These are phyloP conservation scores for Dyspetes luteomarginatus DNA, from an alignment of 2,888 invertebrate species.

Conservation along the genomic window DNA sequence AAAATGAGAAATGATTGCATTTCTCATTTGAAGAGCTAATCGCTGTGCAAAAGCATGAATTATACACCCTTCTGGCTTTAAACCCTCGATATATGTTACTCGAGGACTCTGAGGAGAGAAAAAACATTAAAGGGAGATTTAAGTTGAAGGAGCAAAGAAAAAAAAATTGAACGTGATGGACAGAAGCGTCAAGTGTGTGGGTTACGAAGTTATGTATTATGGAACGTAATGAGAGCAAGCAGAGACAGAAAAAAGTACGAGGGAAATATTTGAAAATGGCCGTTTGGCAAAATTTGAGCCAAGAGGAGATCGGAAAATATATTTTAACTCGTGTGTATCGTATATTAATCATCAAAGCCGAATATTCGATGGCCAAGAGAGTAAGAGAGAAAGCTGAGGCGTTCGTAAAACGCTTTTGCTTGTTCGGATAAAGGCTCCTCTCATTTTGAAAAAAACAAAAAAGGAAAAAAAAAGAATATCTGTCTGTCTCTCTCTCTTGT, in stretches of 20 bases:
- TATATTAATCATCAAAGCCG: constrained; percentile 71
- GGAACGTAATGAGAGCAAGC: constrained; percentile 46
- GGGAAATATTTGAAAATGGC: not conserved
- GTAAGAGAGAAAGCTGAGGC: constrained; percentile 3
- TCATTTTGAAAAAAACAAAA: constrained; percentile 15
- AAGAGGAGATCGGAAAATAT: constrained; percentile 58
- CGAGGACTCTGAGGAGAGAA: too few species aligned
- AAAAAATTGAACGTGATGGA: constrained; percentile 36
- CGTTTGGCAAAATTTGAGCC: not conserved
- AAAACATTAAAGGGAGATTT: constrained; percentile 44
- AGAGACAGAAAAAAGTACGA: constrained; percentile 38
- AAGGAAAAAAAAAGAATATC: not conserved
- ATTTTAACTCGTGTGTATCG: constrained; percentile 65
- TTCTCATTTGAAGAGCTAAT: not conserved
- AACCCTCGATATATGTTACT: too few species aligned
- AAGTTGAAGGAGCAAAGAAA: constrained; percentile 36
- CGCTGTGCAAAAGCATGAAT: too few species aligned
- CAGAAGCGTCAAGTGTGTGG: constrained; percentile 48
- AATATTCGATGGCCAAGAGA: constrained; percentile 58
- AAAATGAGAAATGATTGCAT: not conserved
- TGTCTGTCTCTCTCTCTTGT: constrained; percentile 4
- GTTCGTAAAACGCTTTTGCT: constrained; percentile 17
- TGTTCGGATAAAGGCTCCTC: constrained; percentile 31
- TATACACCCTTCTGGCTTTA: too few species aligned
- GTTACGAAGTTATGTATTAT: constrained; percentile 58